A percentile compares a stretch with the other conserved stretches of the same genome.
Conservation (phyloP, 2,888 invertebrate genomes). For the Taenaris catops region DNA sequence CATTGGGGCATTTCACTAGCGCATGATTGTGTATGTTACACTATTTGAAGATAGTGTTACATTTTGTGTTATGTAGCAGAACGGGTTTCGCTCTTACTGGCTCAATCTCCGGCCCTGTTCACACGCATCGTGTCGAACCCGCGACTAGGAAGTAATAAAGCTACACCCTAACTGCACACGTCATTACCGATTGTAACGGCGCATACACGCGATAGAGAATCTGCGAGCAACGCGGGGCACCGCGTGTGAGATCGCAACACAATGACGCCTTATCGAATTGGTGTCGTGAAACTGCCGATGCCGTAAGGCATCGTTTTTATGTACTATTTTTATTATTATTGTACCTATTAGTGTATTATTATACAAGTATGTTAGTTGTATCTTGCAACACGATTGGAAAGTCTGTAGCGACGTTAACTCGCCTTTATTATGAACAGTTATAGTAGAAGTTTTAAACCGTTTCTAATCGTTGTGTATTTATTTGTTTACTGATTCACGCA, state of each 20-base stretch:
- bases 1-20: too few species aligned
- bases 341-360: too few species aligned
- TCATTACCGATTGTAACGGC: constrained; percentile 74
- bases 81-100: constrained; percentile 64
- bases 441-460: too few species aligned
- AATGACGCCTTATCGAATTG: constrained; percentile 57
- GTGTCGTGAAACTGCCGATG: constrained; percentile 23
- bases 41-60: constrained; percentile 24
- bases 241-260: constrained; percentile 30
- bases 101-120: constrained; percentile 71
- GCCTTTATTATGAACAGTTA: too few species aligned
- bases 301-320: constrained; percentile 8
- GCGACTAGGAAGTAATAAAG: constrained; percentile 71
- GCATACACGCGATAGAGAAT: constrained; percentile 60
- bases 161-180: constrained; percentile 73
- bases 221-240: constrained; percentile 45
- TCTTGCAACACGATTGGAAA: too few species aligned
- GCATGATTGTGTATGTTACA: constrained; percentile 18
- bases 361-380: too few species aligned
- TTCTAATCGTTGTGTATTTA: too few species aligned
- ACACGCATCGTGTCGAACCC: constrained; percentile 49
- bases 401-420: too few species aligned
- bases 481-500: too few species aligned
- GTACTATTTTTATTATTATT: constrained; percentile 9
- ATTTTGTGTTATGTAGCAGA: constrained; percentile 24